Conservation (phyloP, 1,140 invertebrate species). For the Ladona fulva region DNA sequence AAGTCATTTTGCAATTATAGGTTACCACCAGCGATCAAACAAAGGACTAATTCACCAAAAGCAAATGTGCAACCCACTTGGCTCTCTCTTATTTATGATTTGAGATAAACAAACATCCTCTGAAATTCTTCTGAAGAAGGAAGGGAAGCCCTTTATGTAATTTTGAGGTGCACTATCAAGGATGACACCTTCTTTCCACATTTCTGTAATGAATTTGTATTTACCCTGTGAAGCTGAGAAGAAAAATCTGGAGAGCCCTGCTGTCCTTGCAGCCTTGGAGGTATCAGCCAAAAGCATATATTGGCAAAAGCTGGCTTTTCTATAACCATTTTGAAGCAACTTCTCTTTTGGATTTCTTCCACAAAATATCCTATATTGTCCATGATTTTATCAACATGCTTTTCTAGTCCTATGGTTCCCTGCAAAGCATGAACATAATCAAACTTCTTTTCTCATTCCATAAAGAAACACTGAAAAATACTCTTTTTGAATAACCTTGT, state of each 20-base stretch:
- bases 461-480: no score
- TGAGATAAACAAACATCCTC: no score
- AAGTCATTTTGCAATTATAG: no score
- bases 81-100: no score
- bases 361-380: constrained; percentile 36
- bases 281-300: constrained; percentile 64
- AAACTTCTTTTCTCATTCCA: neutral
- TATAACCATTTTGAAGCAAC: constrained; percentile 39
- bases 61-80: no score
- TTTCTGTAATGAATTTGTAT: neutral
- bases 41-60: no score
- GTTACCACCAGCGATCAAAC: no score
- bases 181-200: no score
- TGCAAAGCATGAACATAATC: constrained; percentile 15
- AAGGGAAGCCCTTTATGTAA: no score
- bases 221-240: constrained; percentile 24
- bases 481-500: no score
- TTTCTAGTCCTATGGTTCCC: constrained; percentile 43
- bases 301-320: constrained; percentile 54
- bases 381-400: constrained; percentile 47
- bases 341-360: constrained; percentile 33
- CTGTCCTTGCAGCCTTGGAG: constrained; percentile 39
- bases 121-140: no score
- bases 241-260: constrained; percentile 35
- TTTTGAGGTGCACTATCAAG: no score